A percentile compares a stretch with the other conserved stretches of the same genome.
phyloP scores from a whole-genome alignment of 2,113 vertebrate genomes.

The Mesoclemmys tuberculata region DNA sequence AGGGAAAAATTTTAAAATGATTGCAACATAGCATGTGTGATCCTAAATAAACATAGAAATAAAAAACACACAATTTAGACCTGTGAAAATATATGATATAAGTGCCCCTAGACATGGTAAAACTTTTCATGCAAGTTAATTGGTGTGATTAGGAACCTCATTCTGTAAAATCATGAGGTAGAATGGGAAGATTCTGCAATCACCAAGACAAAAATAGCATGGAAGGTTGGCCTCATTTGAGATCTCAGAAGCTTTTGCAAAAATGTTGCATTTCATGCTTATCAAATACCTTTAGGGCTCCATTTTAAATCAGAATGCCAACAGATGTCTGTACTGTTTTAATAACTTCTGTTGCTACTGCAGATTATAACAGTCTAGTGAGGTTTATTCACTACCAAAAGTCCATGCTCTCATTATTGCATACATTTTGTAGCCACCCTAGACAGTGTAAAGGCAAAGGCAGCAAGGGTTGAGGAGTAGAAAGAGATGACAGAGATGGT shows the following conservation, averaged over 20 bases:
- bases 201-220: slow-evolving; percentile 21
- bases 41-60: not conserved
- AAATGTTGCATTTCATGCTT: not conserved
- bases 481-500: not conserved
- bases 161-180: not conserved
- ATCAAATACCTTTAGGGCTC: not conserved
- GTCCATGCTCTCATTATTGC: slow-evolving; percentile 31
- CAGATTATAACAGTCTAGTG: not conserved
- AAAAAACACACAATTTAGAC: not conserved
- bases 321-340: not conserved
- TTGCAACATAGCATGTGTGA: not conserved
- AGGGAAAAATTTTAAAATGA: not conserved
- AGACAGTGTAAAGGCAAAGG: not conserved
- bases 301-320: slow-evolving; percentile 23
- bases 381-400: not conserved
- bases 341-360: slow-evolving; percentile 23
- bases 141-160: not conserved
- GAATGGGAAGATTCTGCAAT: not conserved
- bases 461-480: not conserved
- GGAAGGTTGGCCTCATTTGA: slow-evolving; percentile 14
- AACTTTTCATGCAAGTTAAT: not conserved
- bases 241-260: slow-evolving; percentile 17
- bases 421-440: not conserved
- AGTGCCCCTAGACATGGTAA: not conserved
- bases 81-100: not conserved